A percentile compares a stretch with the other conserved stretches of the same genome.
Evolutionary conservation across 2,888 invertebrate species (phyloP).

Genomic region (Spilarctia lutea): DNA sequence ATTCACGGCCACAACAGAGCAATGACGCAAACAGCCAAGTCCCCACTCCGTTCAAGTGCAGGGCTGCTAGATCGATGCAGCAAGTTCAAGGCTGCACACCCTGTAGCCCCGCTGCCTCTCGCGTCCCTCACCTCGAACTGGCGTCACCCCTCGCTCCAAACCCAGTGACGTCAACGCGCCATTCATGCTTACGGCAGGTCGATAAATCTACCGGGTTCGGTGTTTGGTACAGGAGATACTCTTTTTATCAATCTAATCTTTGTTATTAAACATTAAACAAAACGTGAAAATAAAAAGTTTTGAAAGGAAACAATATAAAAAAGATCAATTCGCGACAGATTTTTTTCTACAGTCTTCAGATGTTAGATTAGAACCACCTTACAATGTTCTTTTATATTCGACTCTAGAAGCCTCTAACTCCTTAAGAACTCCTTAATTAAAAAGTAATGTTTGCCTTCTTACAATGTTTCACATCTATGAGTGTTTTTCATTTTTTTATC

Average conservation of each 20-base stretch:
- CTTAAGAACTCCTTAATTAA: too few species aligned
- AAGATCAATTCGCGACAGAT: too few species aligned
- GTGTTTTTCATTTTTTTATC: neutral
- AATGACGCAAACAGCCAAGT: conserved; percentile 21
- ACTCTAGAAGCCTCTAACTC: neutral
- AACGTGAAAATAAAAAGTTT: too few species aligned
- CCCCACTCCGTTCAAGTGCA: conserved; percentile 55
- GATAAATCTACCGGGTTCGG: conserved; percentile 46
- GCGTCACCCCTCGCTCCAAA: conserved; percentile 13
- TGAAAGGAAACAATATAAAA: too few species aligned
- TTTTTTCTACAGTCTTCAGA: neutral
- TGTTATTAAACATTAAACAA: neutral
- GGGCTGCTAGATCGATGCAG: conserved; percentile 57
- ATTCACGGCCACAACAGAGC: conserved; percentile 20
- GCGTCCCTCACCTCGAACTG: conserved; percentile 20
- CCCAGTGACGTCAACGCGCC: conserved; percentile 66
- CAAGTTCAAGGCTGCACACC: conserved; percentile 59
- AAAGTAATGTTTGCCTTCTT: neutral
- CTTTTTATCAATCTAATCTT: neutral
- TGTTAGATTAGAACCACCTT: neutral
- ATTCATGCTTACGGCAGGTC: conserved; percentile 66
- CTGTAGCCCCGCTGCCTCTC: conserved; percentile 33
- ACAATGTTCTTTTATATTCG: neutral
- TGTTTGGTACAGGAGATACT: conserved; percentile 19
- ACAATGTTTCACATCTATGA: neutral